Evolutionary conservation across 1,140 invertebrate species (phyloP).

Genomic region (Schlechtendalia chinensis): DNA sequence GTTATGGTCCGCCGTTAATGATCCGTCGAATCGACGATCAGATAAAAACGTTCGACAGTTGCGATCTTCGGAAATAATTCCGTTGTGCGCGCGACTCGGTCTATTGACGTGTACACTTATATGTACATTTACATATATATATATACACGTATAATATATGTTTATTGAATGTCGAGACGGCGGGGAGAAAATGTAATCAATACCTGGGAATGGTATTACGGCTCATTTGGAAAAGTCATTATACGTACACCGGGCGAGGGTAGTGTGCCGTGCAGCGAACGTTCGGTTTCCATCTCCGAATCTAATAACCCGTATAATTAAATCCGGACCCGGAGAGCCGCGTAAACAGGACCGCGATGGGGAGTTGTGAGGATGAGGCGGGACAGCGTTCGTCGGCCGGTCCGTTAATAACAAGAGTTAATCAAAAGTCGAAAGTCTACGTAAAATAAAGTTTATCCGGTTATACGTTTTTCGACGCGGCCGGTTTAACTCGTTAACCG

Average conservation of each 20-base stretch:
- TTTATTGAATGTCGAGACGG: neutral
- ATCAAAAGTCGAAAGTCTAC: too few relatives aligned
- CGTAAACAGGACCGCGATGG: too few relatives aligned
- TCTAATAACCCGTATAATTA: neutral
- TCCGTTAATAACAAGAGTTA: too few relatives aligned
- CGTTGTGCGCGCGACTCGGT: neutral
- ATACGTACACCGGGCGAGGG: neutral
- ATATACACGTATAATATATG: too few relatives aligned
- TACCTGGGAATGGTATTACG: neutral
- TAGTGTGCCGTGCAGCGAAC: too few relatives aligned
- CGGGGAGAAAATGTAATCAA: neutral
- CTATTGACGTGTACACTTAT: neutral
- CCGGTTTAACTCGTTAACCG: too few relatives aligned
- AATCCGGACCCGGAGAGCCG: neutral
- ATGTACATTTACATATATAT: too few relatives aligned
- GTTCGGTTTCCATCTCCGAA: neutral
- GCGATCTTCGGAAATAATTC: neutral
- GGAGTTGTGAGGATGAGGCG: too few relatives aligned
- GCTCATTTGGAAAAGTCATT: conserved; percentile 4
- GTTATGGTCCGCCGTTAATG: neutral
- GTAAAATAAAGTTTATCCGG: too few relatives aligned
- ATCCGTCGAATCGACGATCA: neutral
- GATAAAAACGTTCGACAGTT: neutral
- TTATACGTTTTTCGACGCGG: too few relatives aligned
- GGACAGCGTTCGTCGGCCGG: too few relatives aligned